Evolutionary conservation across 2,797 vertebrate genomes (phyloP).

Genomic region (Leptodactylus fallax): DNA sequence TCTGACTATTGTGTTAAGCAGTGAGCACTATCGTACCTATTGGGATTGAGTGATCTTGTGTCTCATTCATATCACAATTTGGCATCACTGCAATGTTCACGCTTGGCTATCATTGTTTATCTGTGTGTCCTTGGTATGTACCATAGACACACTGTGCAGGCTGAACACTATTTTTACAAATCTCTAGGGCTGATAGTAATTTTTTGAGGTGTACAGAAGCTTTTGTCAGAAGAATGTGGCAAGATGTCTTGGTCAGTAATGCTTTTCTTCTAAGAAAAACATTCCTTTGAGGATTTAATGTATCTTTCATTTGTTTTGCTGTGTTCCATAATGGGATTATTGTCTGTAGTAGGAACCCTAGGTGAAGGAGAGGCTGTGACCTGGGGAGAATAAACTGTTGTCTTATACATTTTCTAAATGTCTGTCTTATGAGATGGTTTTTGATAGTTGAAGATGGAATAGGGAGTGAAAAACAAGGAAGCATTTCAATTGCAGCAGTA

Average conservation of each 20-base stretch:
- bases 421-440: too few relatives aligned
- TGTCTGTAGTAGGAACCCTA: constrained; percentile 43
- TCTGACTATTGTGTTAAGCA: constrained; percentile 34
- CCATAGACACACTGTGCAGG: constrained; percentile 25
- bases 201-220: constrained; percentile 17
- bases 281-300: constrained; percentile 79
- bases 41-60: constrained; percentile 45
- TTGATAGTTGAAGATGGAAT: background rate
- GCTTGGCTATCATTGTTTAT: constrained; percentile 43
- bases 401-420: background rate
- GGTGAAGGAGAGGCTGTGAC: constrained; percentile 19
- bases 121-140: constrained; percentile 46
- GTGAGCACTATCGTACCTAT: background rate
- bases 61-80: constrained; percentile 48
- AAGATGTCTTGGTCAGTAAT: constrained; percentile 28
- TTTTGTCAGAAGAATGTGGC: background rate
- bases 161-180: constrained; percentile 26
- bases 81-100: constrained; percentile 43
- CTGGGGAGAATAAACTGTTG: constrained; percentile 1
- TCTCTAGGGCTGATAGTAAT: background rate
- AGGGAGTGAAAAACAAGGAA: background rate
- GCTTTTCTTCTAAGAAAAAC: constrained; percentile 49
- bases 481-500: background rate
- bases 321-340: constrained; percentile 80
- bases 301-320: constrained; percentile 79